Evolutionary conservation across 2,113 vertebrate genomes (phyloP), one percentile per base, ranked within the genome.

Genomic region (Eira barbara): DNA sequence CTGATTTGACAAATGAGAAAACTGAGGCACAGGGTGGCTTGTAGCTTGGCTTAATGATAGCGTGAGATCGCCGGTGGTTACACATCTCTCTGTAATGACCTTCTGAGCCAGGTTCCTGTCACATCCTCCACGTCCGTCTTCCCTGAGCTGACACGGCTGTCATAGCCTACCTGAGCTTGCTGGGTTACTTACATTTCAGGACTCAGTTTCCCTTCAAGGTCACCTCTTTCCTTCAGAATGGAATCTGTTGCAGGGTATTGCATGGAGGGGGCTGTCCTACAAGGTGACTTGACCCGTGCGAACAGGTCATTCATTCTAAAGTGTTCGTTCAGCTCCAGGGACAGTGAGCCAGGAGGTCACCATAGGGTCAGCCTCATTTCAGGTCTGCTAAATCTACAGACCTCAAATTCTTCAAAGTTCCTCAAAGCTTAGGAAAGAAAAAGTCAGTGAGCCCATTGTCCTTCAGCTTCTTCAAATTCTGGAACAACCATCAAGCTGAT

Each of bases 61-160:
- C 13, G 0, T 12, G 17, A 10, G 27, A 39, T 18, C 15, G 20
- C 7, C 25, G 69, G 45, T 20, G 17, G 13, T 31, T 31, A 18
- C 6, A 17, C 42, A 25, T 65, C 23, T 31, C 39, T 39, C 39
- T 6, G 18, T n/a, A 36, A 80, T 57, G 36, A 47, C 20, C 31
- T 85, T 67, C n/a, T 84, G 39, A 69, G 65, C 21, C 52, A 47
- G 34, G 42, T 25, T 92, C 52, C 52, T 23, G 14, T 31, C 74
- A 31, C 39, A 45, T 4, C 17, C 11, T 3, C 17, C 25, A 6
- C 11, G 17, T 74, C 15, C 0, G 3, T 42, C 31, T 21, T 39
- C 67, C 23, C 3, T 29, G 9, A 59, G 15, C n/a, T 27, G 55
- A 45, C 17, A 13, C 8, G 0, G 45, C 18, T 0, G 57, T 21